These are phyloP conservation scores for Drosophila testacea DNA, from an alignment of 2,888 invertebrate species.

Conservation along the genomic window DNA sequence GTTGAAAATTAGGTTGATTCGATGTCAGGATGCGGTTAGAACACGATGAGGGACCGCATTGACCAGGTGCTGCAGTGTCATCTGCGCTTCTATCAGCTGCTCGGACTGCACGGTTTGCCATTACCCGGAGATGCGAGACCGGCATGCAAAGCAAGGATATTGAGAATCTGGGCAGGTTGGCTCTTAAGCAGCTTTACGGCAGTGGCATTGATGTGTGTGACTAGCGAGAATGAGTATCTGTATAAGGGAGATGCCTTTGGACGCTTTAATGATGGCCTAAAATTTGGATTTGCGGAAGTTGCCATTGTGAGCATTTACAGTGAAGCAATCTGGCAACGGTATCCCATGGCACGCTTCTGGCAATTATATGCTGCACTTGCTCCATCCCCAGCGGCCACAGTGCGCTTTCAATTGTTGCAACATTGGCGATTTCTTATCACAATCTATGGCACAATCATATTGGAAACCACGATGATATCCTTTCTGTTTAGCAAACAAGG, in stretches of 20 bases:
- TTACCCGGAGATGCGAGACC: conserved; percentile 37
- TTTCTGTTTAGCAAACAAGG: conserved; percentile 20
- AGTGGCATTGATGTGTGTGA: conserved; percentile 34
- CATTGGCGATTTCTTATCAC: conserved; percentile 58
- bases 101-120: conserved; percentile 71
- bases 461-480: conserved; percentile 37
- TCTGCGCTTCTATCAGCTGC: conserved; percentile 70
- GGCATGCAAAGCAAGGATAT: background rate
- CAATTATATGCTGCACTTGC: conserved; percentile 42
- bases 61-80: conserved; percentile 61
- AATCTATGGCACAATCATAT: conserved; percentile 48
- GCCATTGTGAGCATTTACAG: conserved; percentile 66
- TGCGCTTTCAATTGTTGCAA: conserved; percentile 38
- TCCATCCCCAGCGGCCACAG: background rate
- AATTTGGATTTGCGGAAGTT: conserved; percentile 59
- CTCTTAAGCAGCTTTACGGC: conserved; percentile 48
- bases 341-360: conserved; percentile 65
- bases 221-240: conserved; percentile 59
- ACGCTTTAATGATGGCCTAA: conserved; percentile 71
- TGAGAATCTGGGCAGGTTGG: conserved; percentile 59
- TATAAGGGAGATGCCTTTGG: conserved; percentile 65
- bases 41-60: conserved; percentile 43
- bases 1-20: background rate
- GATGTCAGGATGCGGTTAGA: conserved; percentile 18
- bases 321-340: conserved; percentile 57